These are phyloP conservation scores for Allophyes oxyacanthae DNA, from an alignment of 2,888 invertebrate genomes.

Conservation along the genomic window DNA sequence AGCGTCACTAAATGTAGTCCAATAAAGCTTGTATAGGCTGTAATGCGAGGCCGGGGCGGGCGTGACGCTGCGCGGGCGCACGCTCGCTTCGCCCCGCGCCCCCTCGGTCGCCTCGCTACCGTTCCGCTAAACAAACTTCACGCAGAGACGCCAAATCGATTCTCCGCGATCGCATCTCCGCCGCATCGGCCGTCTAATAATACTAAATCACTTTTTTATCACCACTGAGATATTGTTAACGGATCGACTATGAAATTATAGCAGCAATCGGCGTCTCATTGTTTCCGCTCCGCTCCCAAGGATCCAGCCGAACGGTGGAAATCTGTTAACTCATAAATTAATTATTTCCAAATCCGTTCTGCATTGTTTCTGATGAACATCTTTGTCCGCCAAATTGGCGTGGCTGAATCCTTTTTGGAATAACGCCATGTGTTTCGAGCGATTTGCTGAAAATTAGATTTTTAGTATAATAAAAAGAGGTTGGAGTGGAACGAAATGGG, in stretches of 20 bases:
- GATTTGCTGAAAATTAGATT: slow-evolving; percentile 78
- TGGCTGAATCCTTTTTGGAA: slow-evolving; percentile 67
- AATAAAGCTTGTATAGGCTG: slow-evolving; percentile 66
- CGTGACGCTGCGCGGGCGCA: slow-evolving; percentile 73
- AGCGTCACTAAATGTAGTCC: slow-evolving; percentile 74
- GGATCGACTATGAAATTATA: slow-evolving; percentile 85
- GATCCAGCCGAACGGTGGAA: slow-evolving; percentile 69
- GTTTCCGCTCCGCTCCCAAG: slow-evolving; percentile 78
- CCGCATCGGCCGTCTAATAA: slow-evolving; percentile 78
- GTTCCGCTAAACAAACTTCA: slow-evolving; percentile 88
- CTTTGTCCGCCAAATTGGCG: slow-evolving; percentile 83
- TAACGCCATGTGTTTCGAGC: slow-evolving; percentile 71
- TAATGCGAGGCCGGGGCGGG: slow-evolving; percentile 63
- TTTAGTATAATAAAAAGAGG: slow-evolving; percentile 69
- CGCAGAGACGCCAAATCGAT: slow-evolving; percentile 85
- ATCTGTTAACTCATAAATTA: slow-evolving; percentile 80
- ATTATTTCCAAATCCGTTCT: slow-evolving; percentile 80
- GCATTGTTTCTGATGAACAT: slow-evolving; percentile 86
- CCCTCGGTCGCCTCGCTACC: slow-evolving; percentile 65
- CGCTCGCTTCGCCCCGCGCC: slow-evolving; percentile 58
- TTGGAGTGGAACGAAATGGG: slow-evolving; percentile 72
- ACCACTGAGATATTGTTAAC: slow-evolving; percentile 79
- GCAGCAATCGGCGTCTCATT: slow-evolving; percentile 74
- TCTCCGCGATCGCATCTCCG: slow-evolving; percentile 82
- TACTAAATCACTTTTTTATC: slow-evolving; percentile 83